Percentiles rank a stretch among this genome's conserved stretches.
These are phyloP conservation scores for Psephotus haematonotus DNA, from an alignment of 2,113 vertebrate species.

Conservation along the genomic window DNA sequence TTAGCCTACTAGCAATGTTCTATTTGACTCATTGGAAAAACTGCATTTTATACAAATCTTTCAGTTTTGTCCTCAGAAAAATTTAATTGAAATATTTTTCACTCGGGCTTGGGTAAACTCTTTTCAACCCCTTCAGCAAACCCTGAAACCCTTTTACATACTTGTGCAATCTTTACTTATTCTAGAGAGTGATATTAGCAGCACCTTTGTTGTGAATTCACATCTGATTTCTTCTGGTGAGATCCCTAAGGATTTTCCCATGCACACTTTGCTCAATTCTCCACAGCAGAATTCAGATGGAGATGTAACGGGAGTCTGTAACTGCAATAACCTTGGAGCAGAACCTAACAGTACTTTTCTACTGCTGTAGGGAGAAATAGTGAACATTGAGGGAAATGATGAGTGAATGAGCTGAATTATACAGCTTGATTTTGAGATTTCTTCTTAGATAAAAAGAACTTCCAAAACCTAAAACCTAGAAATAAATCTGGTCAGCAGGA, in stretches of 20 bases:
- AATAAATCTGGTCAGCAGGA: not conserved
- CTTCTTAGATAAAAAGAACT: not conserved
- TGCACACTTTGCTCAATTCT: not conserved
- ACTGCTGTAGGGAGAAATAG: not conserved
- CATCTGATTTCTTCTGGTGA: not conserved
- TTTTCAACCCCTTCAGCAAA: not conserved
- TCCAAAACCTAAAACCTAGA: not conserved
- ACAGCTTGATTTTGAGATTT: not conserved
- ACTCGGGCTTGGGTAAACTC: not conserved
- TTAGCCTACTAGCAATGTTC: not conserved
- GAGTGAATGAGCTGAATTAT: not conserved
- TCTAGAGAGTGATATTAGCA: not conserved
- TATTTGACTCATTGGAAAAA: not conserved
- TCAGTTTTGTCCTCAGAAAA: not conserved
- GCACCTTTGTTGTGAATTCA: not conserved
- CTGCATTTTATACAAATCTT: not conserved
- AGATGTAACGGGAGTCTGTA: not conserved
- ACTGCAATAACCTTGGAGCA: not conserved
- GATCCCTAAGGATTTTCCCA: not conserved
- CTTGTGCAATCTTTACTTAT: not conserved
- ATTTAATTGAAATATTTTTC: not conserved
- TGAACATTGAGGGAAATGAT: fast-evolving
- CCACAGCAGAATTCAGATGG: not conserved
- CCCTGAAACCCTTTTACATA: not conserved
- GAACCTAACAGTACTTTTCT: not conserved